Conservation (phyloP, 2,113 vertebrate species). For the Heloderma charlesbogerti region DNA sequence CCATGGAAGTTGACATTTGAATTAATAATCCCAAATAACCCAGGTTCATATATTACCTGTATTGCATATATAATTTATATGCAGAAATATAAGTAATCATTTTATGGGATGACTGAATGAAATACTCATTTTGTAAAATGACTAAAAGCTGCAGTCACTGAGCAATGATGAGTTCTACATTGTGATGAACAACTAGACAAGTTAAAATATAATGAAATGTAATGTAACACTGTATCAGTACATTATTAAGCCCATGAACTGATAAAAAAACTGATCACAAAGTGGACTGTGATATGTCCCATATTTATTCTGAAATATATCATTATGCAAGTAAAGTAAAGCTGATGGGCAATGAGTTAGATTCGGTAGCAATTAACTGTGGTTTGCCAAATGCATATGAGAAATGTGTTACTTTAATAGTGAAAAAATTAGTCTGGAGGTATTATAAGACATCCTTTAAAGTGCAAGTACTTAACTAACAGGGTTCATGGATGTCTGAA, state of each 20-base stretch:
- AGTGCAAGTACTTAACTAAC: constrained; percentile 56
- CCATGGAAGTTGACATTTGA: not conserved
- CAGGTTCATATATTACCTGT: not conserved
- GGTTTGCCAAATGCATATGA: constrained; percentile 35
- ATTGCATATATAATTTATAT: not conserved
- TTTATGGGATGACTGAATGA: not conserved
- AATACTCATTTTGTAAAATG: not conserved
- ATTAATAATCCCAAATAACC: not conserved
- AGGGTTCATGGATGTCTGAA: constrained; percentile 55
- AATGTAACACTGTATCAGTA: not conserved
- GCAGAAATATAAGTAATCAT: not conserved
- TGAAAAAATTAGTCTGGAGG: constrained; percentile 7
- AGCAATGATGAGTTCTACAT: not conserved
- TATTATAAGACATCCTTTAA: constrained; percentile 57
- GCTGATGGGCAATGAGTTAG: not conserved
- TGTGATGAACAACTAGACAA: constrained; percentile 21
- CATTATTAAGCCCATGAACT: not conserved
- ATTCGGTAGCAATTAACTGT: not conserved
- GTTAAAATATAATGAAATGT: not conserved
- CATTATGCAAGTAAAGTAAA: constrained; percentile 34
- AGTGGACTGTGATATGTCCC: not conserved
- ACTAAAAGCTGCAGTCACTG: not conserved
- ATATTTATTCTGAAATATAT: constrained; percentile 54
- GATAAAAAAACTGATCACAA: constrained; percentile 36
- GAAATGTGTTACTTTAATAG: constrained; percentile 32